Conservation (phyloP, 2,888 invertebrate species). For the Hipparchia sbordonii region DNA sequence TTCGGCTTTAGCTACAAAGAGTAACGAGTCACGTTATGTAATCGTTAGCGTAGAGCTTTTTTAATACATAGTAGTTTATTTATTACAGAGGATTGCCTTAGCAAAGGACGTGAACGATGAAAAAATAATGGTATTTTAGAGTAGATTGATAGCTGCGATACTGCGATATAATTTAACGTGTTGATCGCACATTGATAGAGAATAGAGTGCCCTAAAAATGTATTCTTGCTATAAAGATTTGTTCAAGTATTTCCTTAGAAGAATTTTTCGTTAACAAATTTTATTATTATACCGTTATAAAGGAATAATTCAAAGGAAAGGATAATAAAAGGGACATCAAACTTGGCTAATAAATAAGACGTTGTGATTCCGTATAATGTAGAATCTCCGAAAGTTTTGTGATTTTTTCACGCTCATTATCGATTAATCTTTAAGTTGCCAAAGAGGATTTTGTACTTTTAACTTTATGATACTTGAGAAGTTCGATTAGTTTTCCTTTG, state of each 20-base stretch:
- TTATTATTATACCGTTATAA: slow-evolving; percentile 4
- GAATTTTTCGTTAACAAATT: background rate
- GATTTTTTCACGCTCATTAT: slow-evolving; percentile 12
- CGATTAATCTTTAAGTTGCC: slow-evolving; percentile 2
- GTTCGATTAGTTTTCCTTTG: background rate
- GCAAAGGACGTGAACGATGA: too few species aligned
- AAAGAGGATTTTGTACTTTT: slow-evolving; percentile 4
- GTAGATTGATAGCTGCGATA: too few species aligned
- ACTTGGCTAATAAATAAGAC: slow-evolving; percentile 15
- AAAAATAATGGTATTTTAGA: too few species aligned
- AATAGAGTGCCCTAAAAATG: background rate
- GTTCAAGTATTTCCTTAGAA: background rate
- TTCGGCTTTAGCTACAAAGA: background rate
- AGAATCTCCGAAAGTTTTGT: background rate
- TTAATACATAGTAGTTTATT: too few species aligned
- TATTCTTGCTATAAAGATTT: background rate
- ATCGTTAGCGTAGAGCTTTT: too few species aligned
- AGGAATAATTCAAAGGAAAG: background rate
- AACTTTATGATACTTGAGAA: background rate
- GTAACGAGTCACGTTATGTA: too few species aligned
- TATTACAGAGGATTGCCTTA: too few species aligned
- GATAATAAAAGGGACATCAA: slow-evolving; percentile 8
- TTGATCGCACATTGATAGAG: too few species aligned
- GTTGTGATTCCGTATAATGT: background rate
- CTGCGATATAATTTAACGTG: too few species aligned